Evolutionary conservation across 2,888 invertebrate genomes (phyloP).

Genomic region (Physocephala rufipes): DNA sequence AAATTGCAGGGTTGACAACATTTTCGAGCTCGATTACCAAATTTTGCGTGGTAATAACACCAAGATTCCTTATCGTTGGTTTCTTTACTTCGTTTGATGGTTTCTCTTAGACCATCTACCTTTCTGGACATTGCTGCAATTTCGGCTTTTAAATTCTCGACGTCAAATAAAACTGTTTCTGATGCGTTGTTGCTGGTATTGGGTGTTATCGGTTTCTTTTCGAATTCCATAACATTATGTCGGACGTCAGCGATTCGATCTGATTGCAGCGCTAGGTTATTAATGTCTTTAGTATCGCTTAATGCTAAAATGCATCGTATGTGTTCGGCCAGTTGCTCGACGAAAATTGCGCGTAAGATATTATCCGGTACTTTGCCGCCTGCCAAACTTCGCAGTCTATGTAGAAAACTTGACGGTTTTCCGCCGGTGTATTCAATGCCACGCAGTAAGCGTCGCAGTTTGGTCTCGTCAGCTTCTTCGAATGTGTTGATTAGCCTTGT

Average conservation of each 20-base stretch:
- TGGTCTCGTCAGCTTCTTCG: neutral
- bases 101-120: neutral
- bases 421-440: constrained; percentile 1
- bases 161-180: neutral
- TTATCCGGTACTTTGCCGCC: constrained; percentile 2
- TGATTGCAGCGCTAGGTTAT: constrained; percentile 12
- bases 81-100: neutral
- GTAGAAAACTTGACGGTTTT: constrained; percentile 12
- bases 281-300: neutral
- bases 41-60: neutral
- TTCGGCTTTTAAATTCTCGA: neutral
- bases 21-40: constrained; percentile 9
- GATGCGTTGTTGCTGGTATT: neutral
- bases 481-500: neutral
- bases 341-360: constrained; percentile 3
- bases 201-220: neutral
- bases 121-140: neutral
- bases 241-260: constrained; percentile 4
- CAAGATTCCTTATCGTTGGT: neutral
- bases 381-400: constrained; percentile 1
- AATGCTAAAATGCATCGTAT: constrained; percentile 12
- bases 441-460: neutral
- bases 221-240: neutral
- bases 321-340: constrained; percentile 15
- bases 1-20: constrained; percentile 25